A percentile compares a stretch with the other conserved stretches of the same genome.
These are phyloP conservation scores for Cerastoderma edule DNA, from an alignment of 2,888 invertebrate species.

Conservation along the genomic window DNA sequence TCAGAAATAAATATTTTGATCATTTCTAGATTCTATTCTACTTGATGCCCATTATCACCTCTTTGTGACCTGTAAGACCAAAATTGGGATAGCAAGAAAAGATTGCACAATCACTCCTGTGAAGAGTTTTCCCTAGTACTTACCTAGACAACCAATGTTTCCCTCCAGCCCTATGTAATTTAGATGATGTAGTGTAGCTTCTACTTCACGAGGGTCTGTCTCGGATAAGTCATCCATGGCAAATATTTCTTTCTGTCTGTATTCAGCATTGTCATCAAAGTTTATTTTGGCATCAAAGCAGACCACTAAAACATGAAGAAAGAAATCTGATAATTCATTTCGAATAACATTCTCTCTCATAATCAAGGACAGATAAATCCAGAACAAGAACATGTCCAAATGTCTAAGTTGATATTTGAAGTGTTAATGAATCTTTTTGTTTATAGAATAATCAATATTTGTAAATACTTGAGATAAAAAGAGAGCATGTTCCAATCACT, in stretches of 20 bases:
- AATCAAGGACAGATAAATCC: background rate
- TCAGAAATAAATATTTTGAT: too few relatives aligned
- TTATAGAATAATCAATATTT: too few relatives aligned
- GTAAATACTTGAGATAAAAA: too few relatives aligned
- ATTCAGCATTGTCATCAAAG: slow-evolving; percentile 99
- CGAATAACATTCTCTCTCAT: background rate
- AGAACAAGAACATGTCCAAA: background rate
- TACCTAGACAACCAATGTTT: slow-evolving; percentile 95
- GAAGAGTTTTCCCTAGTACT: too few relatives aligned
- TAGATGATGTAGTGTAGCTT: slow-evolving; percentile 94
- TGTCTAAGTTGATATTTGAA: background rate
- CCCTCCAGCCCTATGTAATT: slow-evolving; percentile 99
- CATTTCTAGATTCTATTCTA: too few relatives aligned
- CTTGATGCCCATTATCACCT: too few relatives aligned
- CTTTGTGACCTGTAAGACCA: too few relatives aligned
- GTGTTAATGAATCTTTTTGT: too few relatives aligned
- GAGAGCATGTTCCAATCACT: too few relatives aligned
- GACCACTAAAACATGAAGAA: slow-evolving; percentile 88
- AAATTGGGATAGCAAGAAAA: too few relatives aligned
- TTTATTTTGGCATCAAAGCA: slow-evolving; percentile 99
- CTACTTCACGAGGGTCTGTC: slow-evolving; percentile 96
- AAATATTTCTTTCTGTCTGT: slow-evolving; percentile 93
- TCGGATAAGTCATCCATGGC: slow-evolving; percentile 94
- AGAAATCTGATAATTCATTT: too few relatives aligned
- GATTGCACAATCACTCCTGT: too few relatives aligned